Percentiles rank a stretch among this genome's conserved stretches.
phyloP scores from a whole-genome alignment of 2,888 invertebrate species.

The Melanargia galathea region DNA sequence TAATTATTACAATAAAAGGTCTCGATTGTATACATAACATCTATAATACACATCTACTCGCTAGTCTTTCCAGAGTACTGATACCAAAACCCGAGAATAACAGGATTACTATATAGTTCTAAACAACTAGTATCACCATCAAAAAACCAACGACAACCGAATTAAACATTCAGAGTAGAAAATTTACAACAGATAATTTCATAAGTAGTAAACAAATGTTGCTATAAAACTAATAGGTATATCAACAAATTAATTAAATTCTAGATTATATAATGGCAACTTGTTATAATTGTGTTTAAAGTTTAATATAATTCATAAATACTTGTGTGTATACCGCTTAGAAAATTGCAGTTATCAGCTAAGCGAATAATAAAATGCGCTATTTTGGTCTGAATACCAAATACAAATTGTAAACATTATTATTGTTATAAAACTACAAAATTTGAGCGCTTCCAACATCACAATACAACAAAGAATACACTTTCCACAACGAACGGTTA shows the following conservation, averaged over 20 bases:
- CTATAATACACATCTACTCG: constrained; percentile 60
- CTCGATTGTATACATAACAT: constrained; percentile 70
- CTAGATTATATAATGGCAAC: constrained; percentile 43
- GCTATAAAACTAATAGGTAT: constrained; percentile 44
- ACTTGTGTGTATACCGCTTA: constrained; percentile 24
- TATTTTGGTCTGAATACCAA: constrained; percentile 56
- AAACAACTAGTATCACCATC: constrained; percentile 74
- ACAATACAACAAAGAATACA: constrained; percentile 45
- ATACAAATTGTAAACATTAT: constrained; percentile 42
- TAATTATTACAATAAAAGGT: constrained; percentile 63
- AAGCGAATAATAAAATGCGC: constrained; percentile 28
- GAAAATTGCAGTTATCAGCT: constrained; percentile 25
- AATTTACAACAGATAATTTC: constrained; percentile 65
- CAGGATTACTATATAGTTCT: constrained; percentile 61
- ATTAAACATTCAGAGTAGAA: constrained; percentile 55
- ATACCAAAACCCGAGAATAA: constrained; percentile 59
- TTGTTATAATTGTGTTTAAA: constrained; percentile 29
- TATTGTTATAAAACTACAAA: constrained; percentile 58
- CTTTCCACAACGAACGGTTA: constrained; percentile 35
- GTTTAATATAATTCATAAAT: constrained; percentile 25
- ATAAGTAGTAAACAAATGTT: constrained; percentile 52
- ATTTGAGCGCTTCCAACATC: constrained; percentile 62
- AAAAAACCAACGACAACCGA: constrained; percentile 63
- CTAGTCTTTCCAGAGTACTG: constrained; percentile 52
- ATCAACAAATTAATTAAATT: constrained; percentile 48